These are phyloP conservation scores for Cryptus viduatorius DNA, from an alignment of 2,888 invertebrate species.

Conservation along the genomic window DNA sequence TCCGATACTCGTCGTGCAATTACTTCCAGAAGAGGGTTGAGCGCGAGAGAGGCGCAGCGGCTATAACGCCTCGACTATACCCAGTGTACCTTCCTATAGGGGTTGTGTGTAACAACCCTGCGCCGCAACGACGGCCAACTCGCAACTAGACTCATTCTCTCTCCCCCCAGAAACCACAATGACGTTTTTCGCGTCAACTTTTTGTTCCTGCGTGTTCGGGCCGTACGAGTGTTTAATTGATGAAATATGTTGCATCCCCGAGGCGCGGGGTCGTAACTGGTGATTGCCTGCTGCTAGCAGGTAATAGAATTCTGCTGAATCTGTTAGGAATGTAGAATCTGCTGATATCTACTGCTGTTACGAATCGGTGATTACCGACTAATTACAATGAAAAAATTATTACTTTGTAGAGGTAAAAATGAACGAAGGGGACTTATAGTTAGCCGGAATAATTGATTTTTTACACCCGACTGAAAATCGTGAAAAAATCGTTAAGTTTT, in stretches of 20 bases:
- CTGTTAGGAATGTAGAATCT: background rate
- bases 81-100: background rate
- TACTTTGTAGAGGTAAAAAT: too few relatives aligned
- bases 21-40: slow-evolving; percentile 46
- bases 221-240: slow-evolving; percentile 40
- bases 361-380: too few relatives aligned
- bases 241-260: slow-evolving; percentile 46
- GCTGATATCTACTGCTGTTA: background rate
- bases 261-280: slow-evolving; percentile 9
- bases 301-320: background rate
- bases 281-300: background rate
- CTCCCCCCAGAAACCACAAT: background rate
- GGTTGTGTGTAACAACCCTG: background rate
- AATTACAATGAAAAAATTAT: too few relatives aligned
- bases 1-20: slow-evolving; percentile 64
- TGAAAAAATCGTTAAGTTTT: too few relatives aligned
- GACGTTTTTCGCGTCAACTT: slow-evolving; percentile 13
- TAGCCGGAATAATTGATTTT: too few relatives aligned
- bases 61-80: background rate
- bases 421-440: too few relatives aligned
- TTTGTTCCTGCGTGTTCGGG: slow-evolving; percentile 34
- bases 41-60: background rate
- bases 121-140: background rate
- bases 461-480: too few relatives aligned
- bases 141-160: background rate